Evolutionary conservation across 2,888 invertebrate species (phyloP).

Genomic region (Drepanosiphum platanoidis): DNA sequence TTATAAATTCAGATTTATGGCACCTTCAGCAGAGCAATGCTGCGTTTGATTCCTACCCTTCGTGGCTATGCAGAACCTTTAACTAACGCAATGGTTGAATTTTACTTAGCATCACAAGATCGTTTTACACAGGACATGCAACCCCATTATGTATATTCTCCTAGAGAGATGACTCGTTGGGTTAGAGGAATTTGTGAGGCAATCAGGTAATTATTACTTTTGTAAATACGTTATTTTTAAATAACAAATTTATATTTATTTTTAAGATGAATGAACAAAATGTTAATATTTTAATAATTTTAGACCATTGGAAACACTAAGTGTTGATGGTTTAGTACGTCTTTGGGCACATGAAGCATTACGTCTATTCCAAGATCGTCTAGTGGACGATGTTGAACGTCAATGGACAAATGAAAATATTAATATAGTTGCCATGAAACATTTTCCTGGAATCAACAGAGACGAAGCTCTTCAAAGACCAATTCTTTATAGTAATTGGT

Average conservation of each 20-base stretch:
- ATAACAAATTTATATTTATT: background rate
- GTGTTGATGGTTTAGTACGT: slow-evolving; percentile 94
- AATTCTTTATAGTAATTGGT: slow-evolving; percentile 98
- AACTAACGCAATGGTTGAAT: slow-evolving; percentile 99
- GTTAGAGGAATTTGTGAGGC: slow-evolving; percentile 99
- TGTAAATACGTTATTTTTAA: background rate
- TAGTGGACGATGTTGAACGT: slow-evolving; percentile 94
- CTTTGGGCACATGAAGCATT: slow-evolving; percentile 99
- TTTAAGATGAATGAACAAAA: background rate
- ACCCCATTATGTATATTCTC: slow-evolving; percentile 99
- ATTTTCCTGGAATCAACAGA: slow-evolving; percentile 90
- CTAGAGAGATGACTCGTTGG: slow-evolving; percentile 99
- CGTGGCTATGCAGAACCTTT: slow-evolving; percentile 95
- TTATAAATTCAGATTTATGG: slow-evolving; percentile 86
- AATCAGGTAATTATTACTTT: slow-evolving; percentile 71
- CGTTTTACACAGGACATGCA: slow-evolving; percentile 99
- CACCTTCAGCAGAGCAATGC: slow-evolving; percentile 98
- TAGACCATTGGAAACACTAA: slow-evolving; percentile 89
- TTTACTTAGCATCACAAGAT: slow-evolving; percentile 96
- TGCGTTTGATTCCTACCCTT: slow-evolving; percentile 90
- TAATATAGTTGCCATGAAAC: slow-evolving; percentile 88
- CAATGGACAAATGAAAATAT: slow-evolving; percentile 99
- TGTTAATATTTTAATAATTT: slow-evolving; percentile 45
- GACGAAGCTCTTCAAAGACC: slow-evolving; percentile 90
- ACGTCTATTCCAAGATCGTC: slow-evolving; percentile 87